Evolutionary conservation across 2,888 invertebrate species (phyloP).

Genomic region (Gerris lacustris): DNA sequence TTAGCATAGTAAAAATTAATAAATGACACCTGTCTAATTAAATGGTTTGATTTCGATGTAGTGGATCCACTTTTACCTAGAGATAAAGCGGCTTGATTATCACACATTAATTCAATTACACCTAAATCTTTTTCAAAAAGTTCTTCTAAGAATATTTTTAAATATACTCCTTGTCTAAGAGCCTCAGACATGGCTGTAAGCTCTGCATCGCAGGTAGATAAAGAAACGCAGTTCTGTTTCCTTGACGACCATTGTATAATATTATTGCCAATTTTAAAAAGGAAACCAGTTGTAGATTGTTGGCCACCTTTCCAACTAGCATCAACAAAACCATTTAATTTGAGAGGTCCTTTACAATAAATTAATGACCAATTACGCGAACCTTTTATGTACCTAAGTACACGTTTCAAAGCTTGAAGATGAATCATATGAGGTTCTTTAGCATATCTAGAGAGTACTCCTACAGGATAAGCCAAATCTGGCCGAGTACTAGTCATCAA

Average conservation of each 20-base stretch:
- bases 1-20: background rate
- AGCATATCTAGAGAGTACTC: background rate
- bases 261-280: background rate
- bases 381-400: background rate
- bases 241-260: background rate
- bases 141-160: background rate
- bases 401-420: background rate
- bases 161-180: background rate
- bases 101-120: background rate
- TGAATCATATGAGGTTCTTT: background rate
- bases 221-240: background rate
- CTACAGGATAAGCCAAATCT: background rate
- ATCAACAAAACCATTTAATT: too few species aligned
- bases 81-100: background rate
- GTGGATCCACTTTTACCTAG: background rate
- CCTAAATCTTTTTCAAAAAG: background rate
- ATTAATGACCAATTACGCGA: background rate
- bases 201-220: background rate
- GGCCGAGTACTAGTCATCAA: background rate
- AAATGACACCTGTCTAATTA: background rate
- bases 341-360: background rate
- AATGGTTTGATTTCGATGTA: background rate
- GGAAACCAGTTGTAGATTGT: background rate
- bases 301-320: background rate
- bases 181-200: background rate